Evolutionary conservation across 2,888 invertebrate species (phyloP).

Genomic region (Steinernema hermaphroditum): DNA sequence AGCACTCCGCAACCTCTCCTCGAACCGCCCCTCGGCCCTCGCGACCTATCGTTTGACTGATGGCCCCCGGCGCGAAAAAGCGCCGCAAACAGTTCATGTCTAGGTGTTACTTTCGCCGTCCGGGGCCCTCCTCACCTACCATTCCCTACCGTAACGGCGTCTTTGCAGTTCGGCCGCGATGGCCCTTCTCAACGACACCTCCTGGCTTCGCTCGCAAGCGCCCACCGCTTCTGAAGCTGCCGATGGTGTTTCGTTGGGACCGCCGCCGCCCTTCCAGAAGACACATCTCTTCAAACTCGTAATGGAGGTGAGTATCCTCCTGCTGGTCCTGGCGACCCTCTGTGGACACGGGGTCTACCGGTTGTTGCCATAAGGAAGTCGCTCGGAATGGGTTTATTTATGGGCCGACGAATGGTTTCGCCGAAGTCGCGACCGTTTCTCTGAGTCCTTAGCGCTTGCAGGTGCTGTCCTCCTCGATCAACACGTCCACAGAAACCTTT

Average conservation of each 20-base stretch:
- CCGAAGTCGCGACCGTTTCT: not conserved
- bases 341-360: not conserved
- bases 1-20: not conserved
- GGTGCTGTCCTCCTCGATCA: conserved; percentile 19
- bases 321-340: not conserved
- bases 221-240: not conserved
- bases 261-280: conserved; percentile 43
- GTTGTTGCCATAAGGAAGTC: not conserved
- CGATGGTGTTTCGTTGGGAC: conserved; percentile 20
- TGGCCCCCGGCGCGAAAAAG: conserved; percentile 7
- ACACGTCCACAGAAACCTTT: conserved; percentile 16
- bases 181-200: conserved; percentile 28
- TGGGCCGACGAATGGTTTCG: not conserved
- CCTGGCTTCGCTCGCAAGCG: conserved; percentile 4
- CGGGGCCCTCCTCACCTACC: not conserved
- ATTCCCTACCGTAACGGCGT: not conserved
- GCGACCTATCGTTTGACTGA: conserved; percentile 4
- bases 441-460: not conserved
- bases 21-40: not conserved
- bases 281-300: conserved; percentile 50
- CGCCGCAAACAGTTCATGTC: not conserved
- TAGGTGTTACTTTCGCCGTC: not conserved
- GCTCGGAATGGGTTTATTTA: conserved; percentile 1
- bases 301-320: conserved; percentile 42
- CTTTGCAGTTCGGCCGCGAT: conserved; percentile 9